These are phyloP conservation scores for Oxygymnocypris stewartii DNA, from an alignment of 2,113 vertebrate species.

Conservation along the genomic window DNA sequence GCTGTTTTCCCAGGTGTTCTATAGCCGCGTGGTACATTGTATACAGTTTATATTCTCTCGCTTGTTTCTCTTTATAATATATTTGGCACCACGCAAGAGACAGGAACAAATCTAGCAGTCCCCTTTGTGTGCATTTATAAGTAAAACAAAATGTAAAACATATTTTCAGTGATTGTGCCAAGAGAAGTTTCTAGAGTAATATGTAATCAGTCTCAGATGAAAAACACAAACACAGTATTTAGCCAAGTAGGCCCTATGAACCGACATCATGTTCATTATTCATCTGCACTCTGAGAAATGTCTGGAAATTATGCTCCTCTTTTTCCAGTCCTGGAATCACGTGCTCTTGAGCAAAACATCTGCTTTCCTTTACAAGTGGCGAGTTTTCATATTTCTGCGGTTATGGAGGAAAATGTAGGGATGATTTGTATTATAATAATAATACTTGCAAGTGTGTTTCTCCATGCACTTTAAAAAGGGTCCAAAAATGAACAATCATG, in stretches of 20 bases:
- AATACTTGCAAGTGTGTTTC: not conserved
- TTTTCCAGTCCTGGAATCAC: conserved; percentile 34
- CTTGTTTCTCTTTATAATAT: not conserved
- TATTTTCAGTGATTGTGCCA: not conserved
- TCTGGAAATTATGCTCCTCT: conserved; percentile 20
- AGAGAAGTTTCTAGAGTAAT: not conserved
- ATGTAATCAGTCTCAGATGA: not conserved
- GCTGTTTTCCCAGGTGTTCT: no score
- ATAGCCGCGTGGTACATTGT: not conserved
- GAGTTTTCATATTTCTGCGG: not conserved
- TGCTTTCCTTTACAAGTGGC: conserved; percentile 42
- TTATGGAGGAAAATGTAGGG: not conserved
- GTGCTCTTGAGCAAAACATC: conserved; percentile 30
- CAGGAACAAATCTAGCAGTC: not conserved
- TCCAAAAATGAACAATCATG: not conserved
- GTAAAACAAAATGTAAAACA: no score
- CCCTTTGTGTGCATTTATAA: not conserved
- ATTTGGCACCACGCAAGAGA: not conserved
- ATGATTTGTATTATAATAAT: no score
- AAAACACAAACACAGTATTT: conserved; percentile 21
- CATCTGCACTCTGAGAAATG: conserved; percentile 22
- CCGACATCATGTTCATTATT: conserved; percentile 30
- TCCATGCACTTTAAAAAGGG: not conserved
- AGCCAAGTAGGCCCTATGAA: not conserved
- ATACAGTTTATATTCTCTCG: not conserved